Conservation (phyloP, 2,113 vertebrate genomes). For the Marmota flaviventris region DNA sequence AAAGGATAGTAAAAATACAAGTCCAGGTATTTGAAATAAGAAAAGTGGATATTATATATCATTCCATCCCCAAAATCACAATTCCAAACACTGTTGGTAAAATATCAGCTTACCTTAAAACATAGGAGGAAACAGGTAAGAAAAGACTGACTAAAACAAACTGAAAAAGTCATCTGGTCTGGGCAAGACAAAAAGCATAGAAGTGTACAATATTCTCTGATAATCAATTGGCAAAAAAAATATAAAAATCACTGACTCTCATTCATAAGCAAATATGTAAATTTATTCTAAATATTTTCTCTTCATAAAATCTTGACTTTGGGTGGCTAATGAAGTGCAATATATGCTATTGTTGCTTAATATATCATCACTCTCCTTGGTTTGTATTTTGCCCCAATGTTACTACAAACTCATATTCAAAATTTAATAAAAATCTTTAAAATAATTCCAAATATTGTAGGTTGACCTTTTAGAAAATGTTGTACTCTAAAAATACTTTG, state of each 20-base stretch:
- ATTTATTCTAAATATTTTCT: not conserved
- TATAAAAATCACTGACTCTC: not conserved
- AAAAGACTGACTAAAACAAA: not conserved
- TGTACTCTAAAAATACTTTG: not conserved
- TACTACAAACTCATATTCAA: not conserved
- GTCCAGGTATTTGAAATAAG: constrained; percentile 36
- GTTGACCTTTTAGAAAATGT: not conserved
- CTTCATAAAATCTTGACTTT: not conserved
- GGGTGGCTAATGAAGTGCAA: not conserved
- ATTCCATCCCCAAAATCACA: not conserved
- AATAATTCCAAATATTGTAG: not conserved
- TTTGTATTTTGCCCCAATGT: not conserved
- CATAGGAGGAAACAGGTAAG: not conserved
- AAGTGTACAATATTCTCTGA: not conserved
- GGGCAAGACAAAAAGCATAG: not conserved
- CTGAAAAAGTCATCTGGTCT: not conserved
- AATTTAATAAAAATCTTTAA: not conserved
- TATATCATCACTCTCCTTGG: not conserved
- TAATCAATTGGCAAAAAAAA: not conserved
- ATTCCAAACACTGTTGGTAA: constrained; percentile 18
- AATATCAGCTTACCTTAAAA: not conserved
- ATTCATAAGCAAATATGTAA: not conserved
- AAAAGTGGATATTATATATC: not conserved
- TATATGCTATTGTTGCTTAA: not conserved
- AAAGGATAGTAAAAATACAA: not conserved